Base-by-base conservation (phyloP, 1,140 invertebrate species). In the Diabrotica undecimpunctata region DNA sequence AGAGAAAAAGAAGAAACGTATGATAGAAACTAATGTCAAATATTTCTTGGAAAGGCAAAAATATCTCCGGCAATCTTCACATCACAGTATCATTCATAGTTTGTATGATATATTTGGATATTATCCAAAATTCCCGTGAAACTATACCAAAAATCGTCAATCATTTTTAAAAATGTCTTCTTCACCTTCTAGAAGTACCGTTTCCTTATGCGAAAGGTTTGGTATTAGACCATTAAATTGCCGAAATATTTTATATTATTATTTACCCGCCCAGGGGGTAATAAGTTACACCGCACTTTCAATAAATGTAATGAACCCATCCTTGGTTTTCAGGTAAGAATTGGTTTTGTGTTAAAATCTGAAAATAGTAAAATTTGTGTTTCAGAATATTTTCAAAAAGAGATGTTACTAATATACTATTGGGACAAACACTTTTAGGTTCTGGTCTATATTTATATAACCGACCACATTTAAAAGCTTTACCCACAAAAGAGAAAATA, bases 231-330 rank as follows among this genome's bases (percentile, higher is more conserved):
- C 86, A 4, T 70, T 87, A 12, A 86, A 81, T 13, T 79, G 79
- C 70, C 80, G 84, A 37, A 87, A 83, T 69, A 70, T 88, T 55
- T 79, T 83, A 5, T 85, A 83, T 75, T 85, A 87, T 69, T 88
- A 88, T 74, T 79, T 82, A 61, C 87, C 87, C 6, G 72, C 84
- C 7, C 80, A 84, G 67, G 86, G 87, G n/a, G 79, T 83, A 10
- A 77, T 80, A 11, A 86, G 83, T 50, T 88, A 87, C 69, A 83
- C 81, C 11, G 82, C 83, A 25, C 77, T 88, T 7, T 85, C 86
- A 41, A 75, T 88, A 36, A 87, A 87, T 76, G 85, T 88, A 54
- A 87, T 88, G 86, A 88, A 88, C 72, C 87, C 87, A 0, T 79
- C 79, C 52, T 78, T 88, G 51, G 75, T 86, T 7, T 73, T 83